Percentiles rank a stretch among this genome's conserved stretches.
Evolutionary conservation across 2,113 vertebrate species (phyloP).

Genomic region (Odobenus rosmarus): DNA sequence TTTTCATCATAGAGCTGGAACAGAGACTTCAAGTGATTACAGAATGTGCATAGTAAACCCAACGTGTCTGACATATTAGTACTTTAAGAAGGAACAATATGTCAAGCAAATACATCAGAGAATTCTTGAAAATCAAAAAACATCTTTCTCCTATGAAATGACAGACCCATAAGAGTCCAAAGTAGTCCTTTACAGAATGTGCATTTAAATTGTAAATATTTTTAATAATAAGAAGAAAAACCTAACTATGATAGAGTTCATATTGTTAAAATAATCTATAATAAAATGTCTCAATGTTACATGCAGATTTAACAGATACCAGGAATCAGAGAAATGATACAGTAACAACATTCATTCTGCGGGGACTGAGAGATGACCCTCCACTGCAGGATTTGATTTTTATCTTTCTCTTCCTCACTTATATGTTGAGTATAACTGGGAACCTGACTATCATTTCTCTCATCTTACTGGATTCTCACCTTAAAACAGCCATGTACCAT

Average conservation of each 20-base stretch:
- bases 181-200: background rate
- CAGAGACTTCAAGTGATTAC: background rate
- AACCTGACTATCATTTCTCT: constrained; percentile 60
- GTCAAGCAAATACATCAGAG: background rate
- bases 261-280: no score
- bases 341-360: constrained; percentile 46
- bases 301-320: no score
- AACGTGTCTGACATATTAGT: background rate
- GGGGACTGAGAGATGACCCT: constrained; percentile 44
- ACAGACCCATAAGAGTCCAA: background rate
- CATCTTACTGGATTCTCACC: background rate
- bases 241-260: background rate
- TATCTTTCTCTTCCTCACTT: constrained; percentile 54
- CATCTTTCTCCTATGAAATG: background rate
- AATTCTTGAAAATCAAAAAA: background rate
- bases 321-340: constrained; percentile 40
- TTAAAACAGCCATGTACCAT: constrained; percentile 74
- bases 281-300: no score
- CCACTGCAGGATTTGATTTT: constrained; percentile 46
- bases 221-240: background rate
- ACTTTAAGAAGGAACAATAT: background rate
- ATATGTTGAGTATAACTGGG: constrained; percentile 30
- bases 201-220: background rate
- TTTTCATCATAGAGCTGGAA: background rate
- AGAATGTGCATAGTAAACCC: background rate